A percentile compares a stretch with the other conserved stretches of the same genome.
phyloP scores from a whole-genome alignment of 2,113 vertebrate species.

The Lepisosteus oculatus region DNA sequence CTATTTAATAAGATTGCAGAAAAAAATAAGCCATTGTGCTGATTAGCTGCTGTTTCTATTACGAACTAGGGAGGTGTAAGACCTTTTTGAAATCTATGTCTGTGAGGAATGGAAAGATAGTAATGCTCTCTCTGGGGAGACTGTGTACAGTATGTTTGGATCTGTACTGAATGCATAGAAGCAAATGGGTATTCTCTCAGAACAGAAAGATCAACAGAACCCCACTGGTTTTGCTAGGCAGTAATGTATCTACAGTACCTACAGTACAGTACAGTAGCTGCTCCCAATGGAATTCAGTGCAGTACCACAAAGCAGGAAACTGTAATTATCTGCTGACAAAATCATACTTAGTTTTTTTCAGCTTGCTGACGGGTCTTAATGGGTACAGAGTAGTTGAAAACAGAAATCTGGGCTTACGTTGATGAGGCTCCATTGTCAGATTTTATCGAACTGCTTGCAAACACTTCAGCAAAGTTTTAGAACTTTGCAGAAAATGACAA shows the following conservation, averaged over 20 bases:
- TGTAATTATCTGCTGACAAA: conserved; percentile 39
- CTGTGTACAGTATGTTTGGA: too few relatives aligned
- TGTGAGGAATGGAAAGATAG: not conserved
- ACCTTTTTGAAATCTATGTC: not conserved
- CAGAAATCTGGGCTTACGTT: not conserved
- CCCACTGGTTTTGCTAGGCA: too few relatives aligned
- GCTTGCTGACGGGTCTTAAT: conserved; percentile 33
- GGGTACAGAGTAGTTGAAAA: not conserved
- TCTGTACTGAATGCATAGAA: too few relatives aligned
- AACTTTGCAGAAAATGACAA: not conserved
- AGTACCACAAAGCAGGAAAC: conserved; percentile 26
- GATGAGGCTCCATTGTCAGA: conserved; percentile 13
- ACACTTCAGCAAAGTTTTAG: conserved; percentile 3
- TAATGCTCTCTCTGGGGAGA: not conserved
- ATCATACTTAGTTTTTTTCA: conserved; percentile 22
- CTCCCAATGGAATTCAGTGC: conserved; percentile 23
- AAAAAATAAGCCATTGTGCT: not conserved
- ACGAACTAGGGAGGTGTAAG: not conserved
- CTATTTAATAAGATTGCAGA: not conserved
- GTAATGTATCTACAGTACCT: not conserved
- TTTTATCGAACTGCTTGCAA: conserved; percentile 19
- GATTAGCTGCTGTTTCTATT: not conserved
- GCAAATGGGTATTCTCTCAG: too few relatives aligned
- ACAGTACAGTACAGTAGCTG: not conserved
- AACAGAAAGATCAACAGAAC: too few relatives aligned